Base-by-base conservation (phyloP, 2,888 invertebrate genomes). In the Nemurella pictetii region DNA sequence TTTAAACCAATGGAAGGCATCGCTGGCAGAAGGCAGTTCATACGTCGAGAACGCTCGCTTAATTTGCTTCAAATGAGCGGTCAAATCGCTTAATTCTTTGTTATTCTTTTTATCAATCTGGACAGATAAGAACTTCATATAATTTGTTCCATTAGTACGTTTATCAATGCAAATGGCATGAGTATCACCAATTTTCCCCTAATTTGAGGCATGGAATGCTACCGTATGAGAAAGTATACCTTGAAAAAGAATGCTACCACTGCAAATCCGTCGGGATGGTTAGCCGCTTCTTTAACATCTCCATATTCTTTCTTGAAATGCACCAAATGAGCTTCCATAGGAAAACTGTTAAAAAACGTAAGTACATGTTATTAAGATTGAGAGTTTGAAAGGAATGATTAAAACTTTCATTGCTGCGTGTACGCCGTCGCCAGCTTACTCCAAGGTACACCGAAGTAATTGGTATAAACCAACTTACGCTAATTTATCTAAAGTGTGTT, bases 251-350 rank as follows among this genome's bases (percentile, higher is more conserved):
- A 95, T 0, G 94, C 95, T 0, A 94, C 93, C 0, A 95, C 95
- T 0, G 94, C 94, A 36, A 95, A 88, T 0, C 95, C 95, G 87
- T 95, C 95, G 0, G 93, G 93, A 89, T 95, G 93, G 29, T 93
- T 93, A 2, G 92, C 92, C 0, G 95, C 95, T 80, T 93, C 93
- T 84, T 93, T 90, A 88, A 95, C 92, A 26, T 92, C 92, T 85
- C 92, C 91, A 88, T 95, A 95, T 89, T 94, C 94, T 88, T 92
- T 92, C 88, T 95, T 95, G 89, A 94, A 95, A 89, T 95, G 96
- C 0, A 96, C 96, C 84, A 95, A 93, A 88, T 96, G 96, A 80
- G 95, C 94, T 90, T 95, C 95, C 90, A 95, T 94, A 9, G 95
- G 95, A 87, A 93, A 95, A 86, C 95, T 94, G 88, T 9, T 27